Evolutionary conservation across 1,140 invertebrate genomes (phyloP), one percentile per base, ranked within the genome.

Genomic region (Solenopsis fugax): DNA sequence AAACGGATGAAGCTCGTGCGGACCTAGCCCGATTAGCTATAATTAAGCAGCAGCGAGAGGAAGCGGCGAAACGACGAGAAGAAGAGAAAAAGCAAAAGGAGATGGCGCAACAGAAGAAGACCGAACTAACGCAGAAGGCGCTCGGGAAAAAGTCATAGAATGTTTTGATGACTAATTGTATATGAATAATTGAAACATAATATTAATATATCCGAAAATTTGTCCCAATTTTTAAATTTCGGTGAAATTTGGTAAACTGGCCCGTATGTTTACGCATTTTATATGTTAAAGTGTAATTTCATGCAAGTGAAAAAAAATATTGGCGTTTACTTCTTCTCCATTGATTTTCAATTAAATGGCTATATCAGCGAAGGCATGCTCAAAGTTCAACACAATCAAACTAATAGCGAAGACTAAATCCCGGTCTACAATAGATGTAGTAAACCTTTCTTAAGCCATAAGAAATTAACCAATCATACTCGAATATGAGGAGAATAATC

Each of bases 1-100:
- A 99, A 95, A 99, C 99, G 0, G 98, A 99, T 60, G 98, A 99
- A 94, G 99, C 99, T 0, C 96, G 98, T 86, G 98, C 98, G 1
- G 99, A 99, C 96, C 95, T 99, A 54, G 99, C 99, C 9, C 95
- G 99, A 80, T 95, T 98, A 91, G 98, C 98, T 0, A 97, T 99
- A 88, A 98, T 99, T 88, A 97, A 98, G 77, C 98, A 99, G 94
- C 98, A 99, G 94, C 96, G 99, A 48, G 99, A 99, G 94, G 98
- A 99, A 91, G 98, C 98, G 4, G 98, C 98, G 5, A 98, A 98
- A 92, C 97, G 98, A 93, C 96, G 98, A 67, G 98, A 99, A 92
- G 97, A 97, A 12, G 98, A 99, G 91, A 97, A 97, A 90, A 97
- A 97, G 95, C 96, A 97, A 94, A 96, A 96, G 87, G 97, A 97